phyloP scores from a whole-genome alignment of 2,113 vertebrate species.

The Pseudopipra pipra region DNA sequence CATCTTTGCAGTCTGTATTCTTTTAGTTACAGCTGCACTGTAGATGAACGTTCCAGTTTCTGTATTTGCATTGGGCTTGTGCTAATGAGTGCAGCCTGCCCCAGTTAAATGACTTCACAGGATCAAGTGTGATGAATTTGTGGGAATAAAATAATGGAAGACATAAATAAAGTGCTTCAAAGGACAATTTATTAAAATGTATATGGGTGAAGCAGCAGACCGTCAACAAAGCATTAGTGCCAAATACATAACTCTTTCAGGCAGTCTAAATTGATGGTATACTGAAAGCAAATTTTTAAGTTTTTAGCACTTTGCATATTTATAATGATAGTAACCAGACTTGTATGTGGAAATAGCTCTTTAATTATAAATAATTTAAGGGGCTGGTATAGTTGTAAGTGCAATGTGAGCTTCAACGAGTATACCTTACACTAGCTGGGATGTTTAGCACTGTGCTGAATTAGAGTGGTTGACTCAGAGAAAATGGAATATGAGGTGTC shows the following conservation, averaged over 20 bases:
- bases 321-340: not conserved
- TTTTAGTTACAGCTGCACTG: fast-evolving
- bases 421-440: not conserved
- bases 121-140: not conserved
- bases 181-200: not conserved
- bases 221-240: not conserved
- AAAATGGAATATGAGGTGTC: not conserved
- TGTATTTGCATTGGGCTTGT: not conserved
- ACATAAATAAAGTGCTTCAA: not conserved
- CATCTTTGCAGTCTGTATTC: not conserved
- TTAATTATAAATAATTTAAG: not conserved
- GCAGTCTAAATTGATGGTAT: not conserved
- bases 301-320: not conserved
- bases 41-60: not conserved
- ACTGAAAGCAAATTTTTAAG: not conserved
- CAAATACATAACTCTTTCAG: not conserved
- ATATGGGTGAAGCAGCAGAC: not conserved
- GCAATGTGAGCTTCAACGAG: not conserved
- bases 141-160: not conserved
- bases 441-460: not conserved
- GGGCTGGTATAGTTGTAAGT: not conserved
- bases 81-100: fast-evolving
- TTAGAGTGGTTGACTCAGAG: not conserved
- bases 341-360: not conserved
- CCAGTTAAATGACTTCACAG: not conserved